Percentiles rank a stretch among this genome's conserved stretches.
These are phyloP conservation scores for Poicephalus gulielmi DNA, from an alignment of 2,113 vertebrate species.

Conservation along the genomic window DNA sequence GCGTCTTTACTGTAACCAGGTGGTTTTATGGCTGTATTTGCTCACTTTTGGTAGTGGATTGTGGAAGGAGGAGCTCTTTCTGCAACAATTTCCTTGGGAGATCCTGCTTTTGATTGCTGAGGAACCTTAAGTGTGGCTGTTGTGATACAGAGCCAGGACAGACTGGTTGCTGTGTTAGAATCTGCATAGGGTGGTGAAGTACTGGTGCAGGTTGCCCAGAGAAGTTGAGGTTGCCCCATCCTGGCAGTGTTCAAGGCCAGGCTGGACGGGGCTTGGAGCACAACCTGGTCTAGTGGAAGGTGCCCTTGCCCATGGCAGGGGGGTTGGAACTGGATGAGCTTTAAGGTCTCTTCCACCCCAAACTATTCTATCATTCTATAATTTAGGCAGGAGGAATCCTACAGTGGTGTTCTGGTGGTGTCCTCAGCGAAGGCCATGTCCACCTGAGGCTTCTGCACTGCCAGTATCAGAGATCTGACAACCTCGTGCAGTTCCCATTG, in stretches of 20 bases:
- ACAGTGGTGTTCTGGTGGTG: background rate
- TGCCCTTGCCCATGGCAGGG: background rate
- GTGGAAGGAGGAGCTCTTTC: background rate
- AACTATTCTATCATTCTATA: background rate
- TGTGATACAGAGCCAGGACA: rapidly evolving
- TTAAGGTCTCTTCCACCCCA: background rate
- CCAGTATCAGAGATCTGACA: rapidly evolving
- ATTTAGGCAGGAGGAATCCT: no score
- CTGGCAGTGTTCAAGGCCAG: background rate
- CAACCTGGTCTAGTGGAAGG: background rate
- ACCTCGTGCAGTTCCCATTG: rapidly evolving
- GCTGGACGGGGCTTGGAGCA: background rate
- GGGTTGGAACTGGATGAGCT: background rate
- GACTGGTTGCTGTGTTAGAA: rapidly evolving
- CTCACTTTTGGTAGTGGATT: background rate
- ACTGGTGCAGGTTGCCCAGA: background rate
- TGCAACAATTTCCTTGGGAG: background rate
- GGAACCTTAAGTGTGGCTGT: background rate
- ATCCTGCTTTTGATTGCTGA: no score
- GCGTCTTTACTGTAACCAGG: background rate
- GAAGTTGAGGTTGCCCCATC: background rate
- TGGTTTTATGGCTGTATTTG: background rate
- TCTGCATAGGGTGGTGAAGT: rapidly evolving
- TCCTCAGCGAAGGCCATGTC: rapidly evolving
- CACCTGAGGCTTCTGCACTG: background rate